Conservation (phyloP, 2,113 vertebrate species). For the Xiphophorus maculatus region DNA sequence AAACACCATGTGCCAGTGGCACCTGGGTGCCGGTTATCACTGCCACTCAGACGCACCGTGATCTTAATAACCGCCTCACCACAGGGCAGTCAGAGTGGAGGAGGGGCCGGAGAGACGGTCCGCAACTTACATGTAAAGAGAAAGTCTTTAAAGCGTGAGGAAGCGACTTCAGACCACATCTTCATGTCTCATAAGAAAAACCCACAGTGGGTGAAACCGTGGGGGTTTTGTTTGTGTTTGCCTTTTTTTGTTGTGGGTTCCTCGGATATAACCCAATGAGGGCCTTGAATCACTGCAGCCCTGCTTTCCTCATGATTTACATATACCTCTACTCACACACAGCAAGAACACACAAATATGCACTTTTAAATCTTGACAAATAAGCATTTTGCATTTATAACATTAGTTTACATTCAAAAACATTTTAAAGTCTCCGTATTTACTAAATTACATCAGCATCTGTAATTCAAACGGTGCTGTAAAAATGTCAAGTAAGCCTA, state of each 20-base stretch:
- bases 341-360: constrained; percentile 9
- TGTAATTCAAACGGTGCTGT: neutral
- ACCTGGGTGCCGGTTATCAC: constrained; percentile 79
- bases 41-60: constrained; percentile 76
- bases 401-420: neutral
- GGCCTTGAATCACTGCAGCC: constrained; percentile 60
- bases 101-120: constrained; percentile 13
- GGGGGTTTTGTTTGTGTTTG: constrained; percentile 21
- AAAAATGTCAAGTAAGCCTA: no score
- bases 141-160: constrained; percentile 12
- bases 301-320: constrained; percentile 48
- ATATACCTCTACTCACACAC: constrained; percentile 41
- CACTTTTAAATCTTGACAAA: constrained; percentile 1
- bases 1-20: constrained; percentile 75
- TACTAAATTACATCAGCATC: neutral
- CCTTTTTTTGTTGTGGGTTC: constrained; percentile 15
- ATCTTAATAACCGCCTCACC: constrained; percentile 75
- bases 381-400: constrained; percentile 15
- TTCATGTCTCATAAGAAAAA: constrained; percentile 30
- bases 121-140: constrained; percentile 55
- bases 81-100: constrained; percentile 60
- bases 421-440: neutral
- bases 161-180: constrained; percentile 5
- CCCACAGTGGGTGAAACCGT: constrained; percentile 20
- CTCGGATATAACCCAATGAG: constrained; percentile 28